These are phyloP conservation scores for Ifrita kowaldi DNA, from an alignment of 2,113 vertebrate genomes.

Conservation along the genomic window DNA sequence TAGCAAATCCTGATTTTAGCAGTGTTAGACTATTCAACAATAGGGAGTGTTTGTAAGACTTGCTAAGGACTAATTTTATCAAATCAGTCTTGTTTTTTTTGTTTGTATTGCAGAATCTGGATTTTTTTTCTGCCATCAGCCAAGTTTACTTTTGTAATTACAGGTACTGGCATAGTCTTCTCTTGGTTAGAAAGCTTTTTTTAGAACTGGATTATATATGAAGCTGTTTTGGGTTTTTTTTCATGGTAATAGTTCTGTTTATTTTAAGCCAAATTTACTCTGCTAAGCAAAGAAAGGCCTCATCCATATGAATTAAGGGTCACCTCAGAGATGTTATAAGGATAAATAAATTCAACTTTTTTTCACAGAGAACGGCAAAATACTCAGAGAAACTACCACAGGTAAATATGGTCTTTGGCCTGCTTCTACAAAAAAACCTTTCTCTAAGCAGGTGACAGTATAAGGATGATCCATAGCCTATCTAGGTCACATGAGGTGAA, in stretches of 20 bases:
- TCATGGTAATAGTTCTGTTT: not conserved
- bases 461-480: not conserved
- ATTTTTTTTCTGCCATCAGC: not conserved
- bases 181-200: not conserved
- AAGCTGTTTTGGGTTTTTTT: accelerated
- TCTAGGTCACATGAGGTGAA: not conserved
- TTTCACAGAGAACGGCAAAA: not conserved
- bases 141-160: not conserved
- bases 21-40: not conserved
- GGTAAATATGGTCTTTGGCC: not conserved
- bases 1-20: not conserved
- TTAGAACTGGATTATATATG: not conserved
- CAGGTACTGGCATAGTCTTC: not conserved
- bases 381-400: not conserved
- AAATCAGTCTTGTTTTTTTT: not conserved
- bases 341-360: not conserved
- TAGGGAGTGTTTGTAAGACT: not conserved
- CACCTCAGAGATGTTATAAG: not conserved
- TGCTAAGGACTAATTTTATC: not conserved
- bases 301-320: not conserved
- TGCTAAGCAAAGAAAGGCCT: not conserved
- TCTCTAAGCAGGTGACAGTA: not conserved
- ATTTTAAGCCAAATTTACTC: not conserved
- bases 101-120: not conserved
- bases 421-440: not conserved